These are phyloP conservation scores for Cephus sareptanus DNA, from an alignment of 2,888 invertebrate genomes.

Conservation along the genomic window DNA sequence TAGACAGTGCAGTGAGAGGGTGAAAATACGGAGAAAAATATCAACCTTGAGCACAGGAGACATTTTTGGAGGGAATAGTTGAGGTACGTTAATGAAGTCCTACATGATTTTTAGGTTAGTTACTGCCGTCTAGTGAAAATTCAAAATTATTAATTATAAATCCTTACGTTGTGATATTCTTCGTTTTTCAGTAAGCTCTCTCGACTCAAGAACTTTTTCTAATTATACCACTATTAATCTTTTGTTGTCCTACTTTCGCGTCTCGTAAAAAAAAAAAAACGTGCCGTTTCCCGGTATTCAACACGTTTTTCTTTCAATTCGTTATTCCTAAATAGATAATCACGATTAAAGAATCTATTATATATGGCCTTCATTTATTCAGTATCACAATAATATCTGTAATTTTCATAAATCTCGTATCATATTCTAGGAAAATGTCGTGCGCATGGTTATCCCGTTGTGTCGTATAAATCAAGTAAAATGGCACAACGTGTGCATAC, in stretches of 20 bases:
- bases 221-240: neutral
- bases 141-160: neutral
- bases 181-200: neutral
- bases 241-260: neutral
- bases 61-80: neutral
- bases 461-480: neutral
- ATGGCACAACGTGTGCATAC: neutral
- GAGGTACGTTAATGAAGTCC: neutral
- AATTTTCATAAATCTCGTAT: neutral
- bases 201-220: neutral
- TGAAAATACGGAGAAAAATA: neutral
- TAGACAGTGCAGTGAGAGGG: neutral
- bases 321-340: neutral
- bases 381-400: neutral
- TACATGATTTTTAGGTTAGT: neutral
- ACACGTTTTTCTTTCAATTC: neutral
- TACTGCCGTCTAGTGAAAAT: neutral
- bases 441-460: neutral
- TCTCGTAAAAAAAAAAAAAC: neutral
- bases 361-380: neutral
- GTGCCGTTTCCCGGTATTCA: neutral
- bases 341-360: neutral
- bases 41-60: neutral
- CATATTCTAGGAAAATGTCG: neutral
- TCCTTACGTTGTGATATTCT: neutral